Percentiles rank a stretch among this genome's conserved stretches.
These are phyloP conservation scores for Cacatua alba DNA, from an alignment of 2,113 vertebrate genomes.

Conservation along the genomic window DNA sequence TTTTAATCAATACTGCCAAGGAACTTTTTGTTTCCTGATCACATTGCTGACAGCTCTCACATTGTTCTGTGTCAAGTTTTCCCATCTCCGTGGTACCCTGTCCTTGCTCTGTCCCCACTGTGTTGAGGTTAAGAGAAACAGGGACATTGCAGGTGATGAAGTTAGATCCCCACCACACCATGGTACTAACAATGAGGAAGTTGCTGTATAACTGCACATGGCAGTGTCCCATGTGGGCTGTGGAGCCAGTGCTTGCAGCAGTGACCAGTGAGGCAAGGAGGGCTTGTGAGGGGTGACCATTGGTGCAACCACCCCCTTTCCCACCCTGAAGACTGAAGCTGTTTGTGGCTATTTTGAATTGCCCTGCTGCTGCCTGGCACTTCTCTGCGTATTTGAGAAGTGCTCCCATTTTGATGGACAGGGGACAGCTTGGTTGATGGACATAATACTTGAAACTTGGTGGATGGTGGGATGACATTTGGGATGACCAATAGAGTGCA, in stretches of 20 bases:
- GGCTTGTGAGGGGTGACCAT: background rate
- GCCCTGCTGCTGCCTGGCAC: background rate
- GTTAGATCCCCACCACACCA: no score
- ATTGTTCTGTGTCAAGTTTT: background rate
- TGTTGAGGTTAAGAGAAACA: background rate
- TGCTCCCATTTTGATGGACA: fast-evolving
- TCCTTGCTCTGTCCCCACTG: background rate
- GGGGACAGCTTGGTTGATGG: background rate
- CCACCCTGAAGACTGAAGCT: background rate
- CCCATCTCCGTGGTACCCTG: fast-evolving
- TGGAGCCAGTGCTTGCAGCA: background rate
- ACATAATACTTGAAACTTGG: background rate
- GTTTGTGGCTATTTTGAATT: background rate
- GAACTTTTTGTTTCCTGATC: background rate
- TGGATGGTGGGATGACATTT: background rate
- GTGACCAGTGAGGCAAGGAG: fast-evolving
- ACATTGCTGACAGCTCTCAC: background rate
- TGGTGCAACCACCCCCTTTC: background rate
- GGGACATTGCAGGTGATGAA: background rate
- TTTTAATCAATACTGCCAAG: background rate
- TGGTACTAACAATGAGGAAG: background rate
- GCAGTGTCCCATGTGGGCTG: background rate
- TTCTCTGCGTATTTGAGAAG: fast-evolving
- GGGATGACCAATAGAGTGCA: background rate
- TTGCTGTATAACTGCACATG: background rate